These are phyloP conservation scores for Atherinomorus stipes DNA, from an alignment of 2,113 vertebrate species.

Conservation along the genomic window DNA sequence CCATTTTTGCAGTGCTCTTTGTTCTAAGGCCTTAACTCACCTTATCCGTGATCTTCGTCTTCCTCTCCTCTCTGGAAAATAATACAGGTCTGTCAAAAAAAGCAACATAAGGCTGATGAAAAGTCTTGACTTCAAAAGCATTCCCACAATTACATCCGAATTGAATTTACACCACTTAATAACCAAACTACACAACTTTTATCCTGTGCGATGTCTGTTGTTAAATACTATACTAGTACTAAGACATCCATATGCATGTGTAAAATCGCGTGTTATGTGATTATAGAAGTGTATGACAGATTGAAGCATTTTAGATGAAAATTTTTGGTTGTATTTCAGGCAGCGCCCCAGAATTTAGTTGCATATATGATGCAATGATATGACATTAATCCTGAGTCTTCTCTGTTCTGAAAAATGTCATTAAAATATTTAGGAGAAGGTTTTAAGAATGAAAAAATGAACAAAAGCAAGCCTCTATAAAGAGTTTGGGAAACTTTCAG, in stretches of 20 bases:
- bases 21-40: background rate
- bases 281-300: background rate
- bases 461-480: too few species aligned
- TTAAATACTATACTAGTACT: background rate
- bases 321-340: background rate
- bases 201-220: background rate
- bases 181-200: background rate
- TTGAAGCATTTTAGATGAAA: background rate
- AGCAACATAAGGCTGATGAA: background rate
- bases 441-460: too few species aligned
- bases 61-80: background rate
- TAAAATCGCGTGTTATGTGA: background rate
- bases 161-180: background rate
- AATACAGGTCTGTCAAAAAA: background rate
- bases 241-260: background rate
- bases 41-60: background rate
- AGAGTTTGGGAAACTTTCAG: too few species aligned
- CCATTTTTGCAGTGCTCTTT: background rate
- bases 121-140: background rate
- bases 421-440: background rate
- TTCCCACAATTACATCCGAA: background rate
- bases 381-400: background rate
- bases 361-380: background rate
- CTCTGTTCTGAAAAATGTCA: background rate
- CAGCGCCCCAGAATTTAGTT: background rate